phyloP scores from a whole-genome alignment of 2,888 invertebrate species.

The Cordilura impudica region DNA sequence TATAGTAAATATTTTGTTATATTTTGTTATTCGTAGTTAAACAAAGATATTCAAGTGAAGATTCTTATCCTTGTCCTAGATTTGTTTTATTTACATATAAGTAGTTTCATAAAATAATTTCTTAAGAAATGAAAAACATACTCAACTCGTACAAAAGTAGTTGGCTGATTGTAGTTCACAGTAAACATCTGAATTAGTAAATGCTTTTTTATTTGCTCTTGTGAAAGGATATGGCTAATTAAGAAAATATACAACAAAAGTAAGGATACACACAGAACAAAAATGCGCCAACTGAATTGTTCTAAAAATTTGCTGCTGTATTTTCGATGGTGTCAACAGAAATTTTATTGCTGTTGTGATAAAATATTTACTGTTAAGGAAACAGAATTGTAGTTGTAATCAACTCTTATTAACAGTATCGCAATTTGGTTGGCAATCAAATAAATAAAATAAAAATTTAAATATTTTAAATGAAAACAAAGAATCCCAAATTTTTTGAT shows the following conservation, averaged over 20 bases:
- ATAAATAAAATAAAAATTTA: too few species aligned
- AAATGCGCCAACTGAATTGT: too few species aligned
- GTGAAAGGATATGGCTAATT: conserved; percentile 51
- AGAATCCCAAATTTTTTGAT: too few species aligned
- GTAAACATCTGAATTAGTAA: conserved; percentile 49
- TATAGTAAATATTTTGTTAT: conserved; percentile 1
- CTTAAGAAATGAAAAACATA: conserved; percentile 41
- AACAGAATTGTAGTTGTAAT: too few species aligned
- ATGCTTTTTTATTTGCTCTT: not conserved
- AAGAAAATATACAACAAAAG: conserved; percentile 57
- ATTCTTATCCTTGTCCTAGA: conserved; percentile 61
- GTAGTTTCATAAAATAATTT: conserved; percentile 23
- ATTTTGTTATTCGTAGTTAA: conserved; percentile 33
- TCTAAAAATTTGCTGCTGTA: too few species aligned
- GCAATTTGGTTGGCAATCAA: too few species aligned
- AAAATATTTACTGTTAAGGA: too few species aligned
- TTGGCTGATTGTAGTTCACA: conserved; percentile 16
- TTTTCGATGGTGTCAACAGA: too few species aligned
- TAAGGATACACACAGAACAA: too few species aligned
- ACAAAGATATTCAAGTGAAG: conserved; percentile 56
- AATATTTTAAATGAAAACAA: too few species aligned
- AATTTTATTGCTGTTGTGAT: too few species aligned
- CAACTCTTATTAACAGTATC: too few species aligned
- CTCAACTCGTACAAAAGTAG: conserved; percentile 26
- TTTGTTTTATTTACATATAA: conserved; percentile 24